Evolutionary conservation across 2,113 vertebrate genomes (phyloP), one percentile per base, ranked within the genome.

Genomic region (Stomatorhinus ivindoensis): DNA sequence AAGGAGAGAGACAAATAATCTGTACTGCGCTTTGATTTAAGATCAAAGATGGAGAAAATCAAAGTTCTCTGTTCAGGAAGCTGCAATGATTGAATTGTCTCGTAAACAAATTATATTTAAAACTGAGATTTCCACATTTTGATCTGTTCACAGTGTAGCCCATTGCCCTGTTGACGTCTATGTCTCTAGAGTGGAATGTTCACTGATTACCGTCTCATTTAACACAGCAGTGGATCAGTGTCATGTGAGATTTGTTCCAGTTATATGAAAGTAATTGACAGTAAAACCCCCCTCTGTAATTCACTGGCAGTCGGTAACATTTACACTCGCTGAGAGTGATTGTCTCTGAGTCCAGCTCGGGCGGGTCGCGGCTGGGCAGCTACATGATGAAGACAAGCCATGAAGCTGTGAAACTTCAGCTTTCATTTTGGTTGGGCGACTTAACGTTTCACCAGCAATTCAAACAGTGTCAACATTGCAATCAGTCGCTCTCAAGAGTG

Each of bases 191-290:
- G 88, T 89, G 44, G 27, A 93, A 88, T 90, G 91, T 91, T 89
- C 89, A 90, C 92, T 94, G 91, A 94, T 95, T 94, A 93, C 92
- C 92, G 89, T 88, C 92, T 92, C 87, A 85, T 91, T 94, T 91
- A 90, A 93, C 93, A 90, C 90, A 90, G 89, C 92, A 90, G 90
- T 92, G 92, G 93, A 91, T 92, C 89, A 89, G 91, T 93, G 93
- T 93, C 93, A 93, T 92, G 94, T 93, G 90, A 94, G 92, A 93
- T 94, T 94, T 94, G 93, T 93, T 93, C 93, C 93, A 92, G 92
- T 93, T 93, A 93, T 89, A 89, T 17, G 92, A 91, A 93, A 92
- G 93, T 95, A 94, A 95, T 95, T 94, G 94, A 93, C 88, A 15
- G 90, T 90, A 58, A 31, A 87, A 87, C 92, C 50, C 17, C 92